Conservation (phyloP, 1,140 invertebrate species). For the Drosophila busckii region DNA sequence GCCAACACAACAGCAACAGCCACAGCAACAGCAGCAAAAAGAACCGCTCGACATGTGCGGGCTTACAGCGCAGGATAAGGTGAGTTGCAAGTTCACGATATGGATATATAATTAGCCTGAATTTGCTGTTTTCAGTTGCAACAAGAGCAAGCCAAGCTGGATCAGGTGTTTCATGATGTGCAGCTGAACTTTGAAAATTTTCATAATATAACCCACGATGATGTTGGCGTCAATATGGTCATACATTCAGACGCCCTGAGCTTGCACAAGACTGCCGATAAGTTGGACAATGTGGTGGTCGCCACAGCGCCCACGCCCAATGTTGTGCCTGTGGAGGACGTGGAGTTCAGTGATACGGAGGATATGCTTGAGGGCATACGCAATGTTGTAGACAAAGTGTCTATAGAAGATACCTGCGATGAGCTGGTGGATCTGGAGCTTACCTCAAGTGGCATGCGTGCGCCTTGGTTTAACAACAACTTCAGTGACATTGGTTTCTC, state of each 20-base stretch:
- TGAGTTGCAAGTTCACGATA: neutral
- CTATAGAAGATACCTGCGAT: slow-evolving; percentile 72
- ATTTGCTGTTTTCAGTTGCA: slow-evolving; percentile 22
- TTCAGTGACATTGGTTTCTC: slow-evolving; percentile 65
- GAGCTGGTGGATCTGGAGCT: slow-evolving; percentile 66
- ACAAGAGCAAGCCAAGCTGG: slow-evolving; percentile 76
- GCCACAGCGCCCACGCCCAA: slow-evolving; percentile 8
- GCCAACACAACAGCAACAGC: slow-evolving; percentile 15
- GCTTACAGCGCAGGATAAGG: slow-evolving; percentile 48
- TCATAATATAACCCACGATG: slow-evolving; percentile 42
- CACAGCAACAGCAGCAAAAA: slow-evolving; percentile 44
- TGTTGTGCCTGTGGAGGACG: slow-evolving; percentile 50
- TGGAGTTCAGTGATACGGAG: slow-evolving; percentile 89
- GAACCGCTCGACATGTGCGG: slow-evolving; percentile 59
- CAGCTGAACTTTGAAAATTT: slow-evolving; percentile 71
- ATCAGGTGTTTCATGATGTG: slow-evolving; percentile 71
- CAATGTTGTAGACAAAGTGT: slow-evolving; percentile 82
- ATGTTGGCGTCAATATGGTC: slow-evolving; percentile 58
- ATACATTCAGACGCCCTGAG: slow-evolving; percentile 37
- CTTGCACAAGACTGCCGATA: slow-evolving; percentile 30
- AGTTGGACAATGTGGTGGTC: slow-evolving; percentile 24
- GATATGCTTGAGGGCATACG: slow-evolving; percentile 90
- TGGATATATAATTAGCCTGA: neutral
- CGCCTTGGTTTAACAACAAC: slow-evolving; percentile 70
- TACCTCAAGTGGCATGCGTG: slow-evolving; percentile 57